phyloP scores from a whole-genome alignment of 2,113 vertebrate genomes.

The Hystrix cristata region DNA sequence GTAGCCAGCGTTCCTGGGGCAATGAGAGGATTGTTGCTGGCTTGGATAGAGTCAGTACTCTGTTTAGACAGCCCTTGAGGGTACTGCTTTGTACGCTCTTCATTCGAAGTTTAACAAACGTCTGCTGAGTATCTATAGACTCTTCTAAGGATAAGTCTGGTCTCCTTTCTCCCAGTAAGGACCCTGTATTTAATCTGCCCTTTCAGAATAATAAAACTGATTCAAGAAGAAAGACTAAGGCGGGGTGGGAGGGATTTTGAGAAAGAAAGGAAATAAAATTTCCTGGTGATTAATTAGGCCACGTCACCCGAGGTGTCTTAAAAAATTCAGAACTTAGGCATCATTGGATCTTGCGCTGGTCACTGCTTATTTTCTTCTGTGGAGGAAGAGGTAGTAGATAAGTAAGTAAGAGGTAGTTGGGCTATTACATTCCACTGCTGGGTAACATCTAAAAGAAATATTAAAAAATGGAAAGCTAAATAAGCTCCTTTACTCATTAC shows the following conservation, averaged over 20 bases:
- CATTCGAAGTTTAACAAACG: neutral
- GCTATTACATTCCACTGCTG: neutral
- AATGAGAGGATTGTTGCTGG: neutral
- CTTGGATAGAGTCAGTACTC: too few relatives aligned
- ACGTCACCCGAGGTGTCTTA: neutral
- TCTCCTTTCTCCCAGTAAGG: neutral
- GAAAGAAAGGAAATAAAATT: neutral
- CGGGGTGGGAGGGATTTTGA: neutral
- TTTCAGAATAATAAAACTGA: neutral
- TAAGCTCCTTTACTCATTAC: neutral
- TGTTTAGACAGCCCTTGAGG: neutral
- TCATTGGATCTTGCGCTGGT: neutral
- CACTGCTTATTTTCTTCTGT: neutral
- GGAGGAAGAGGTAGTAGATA: neutral
- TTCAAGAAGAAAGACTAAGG: neutral
- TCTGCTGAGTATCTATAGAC: neutral
- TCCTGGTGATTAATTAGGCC: neutral
- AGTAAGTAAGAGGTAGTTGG: neutral
- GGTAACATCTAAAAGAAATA: neutral
- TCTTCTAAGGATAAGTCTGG: neutral
- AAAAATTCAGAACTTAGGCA: neutral
- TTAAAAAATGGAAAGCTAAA: neutral
- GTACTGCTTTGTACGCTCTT: neutral
- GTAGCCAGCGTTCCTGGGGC: neutral
- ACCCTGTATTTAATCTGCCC: neutral